A percentile compares a stretch with the other conserved stretches of the same genome.
Evolutionary conservation across 2,113 vertebrate species (phyloP).

Genomic region (Chamaea fasciata): DNA sequence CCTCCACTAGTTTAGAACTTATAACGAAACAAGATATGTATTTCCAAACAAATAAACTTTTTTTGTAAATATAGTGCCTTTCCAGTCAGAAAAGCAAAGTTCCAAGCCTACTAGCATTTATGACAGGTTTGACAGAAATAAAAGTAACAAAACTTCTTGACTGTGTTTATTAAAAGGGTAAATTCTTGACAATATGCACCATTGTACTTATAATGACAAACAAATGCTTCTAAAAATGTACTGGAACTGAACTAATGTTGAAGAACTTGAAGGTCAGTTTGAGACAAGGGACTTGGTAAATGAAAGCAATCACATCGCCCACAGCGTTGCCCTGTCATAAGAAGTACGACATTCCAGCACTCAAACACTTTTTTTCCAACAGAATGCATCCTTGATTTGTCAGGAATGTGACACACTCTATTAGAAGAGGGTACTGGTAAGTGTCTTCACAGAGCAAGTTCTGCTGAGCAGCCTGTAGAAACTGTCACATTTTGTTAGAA

Average conservation of each 20-base stretch:
- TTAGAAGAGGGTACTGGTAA: neutral
- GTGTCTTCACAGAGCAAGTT: neutral
- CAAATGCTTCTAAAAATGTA: neutral
- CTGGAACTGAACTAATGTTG: neutral
- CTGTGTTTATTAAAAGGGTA: neutral
- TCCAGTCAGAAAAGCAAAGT: neutral
- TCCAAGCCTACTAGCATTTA: neutral
- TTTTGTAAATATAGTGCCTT: neutral
- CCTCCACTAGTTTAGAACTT: neutral
- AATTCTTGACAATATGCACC: neutral
- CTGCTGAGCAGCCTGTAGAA: neutral
- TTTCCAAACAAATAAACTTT: neutral
- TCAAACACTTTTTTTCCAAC: constrained; percentile 1
- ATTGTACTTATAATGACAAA: neutral
- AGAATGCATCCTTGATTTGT: constrained; percentile 19
- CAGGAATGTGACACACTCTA: neutral
- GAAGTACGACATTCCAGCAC: neutral
- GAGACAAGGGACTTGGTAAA: neutral
- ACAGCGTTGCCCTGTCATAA: neutral
- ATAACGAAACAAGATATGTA: neutral
- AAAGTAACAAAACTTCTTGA: neutral
- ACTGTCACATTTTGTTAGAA: constrained; percentile 41
- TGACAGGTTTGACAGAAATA: neutral
- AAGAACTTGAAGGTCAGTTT: neutral
- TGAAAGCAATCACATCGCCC: neutral